phyloP scores from a whole-genome alignment of 2,113 vertebrate species.

The Peromyscus californicus region DNA sequence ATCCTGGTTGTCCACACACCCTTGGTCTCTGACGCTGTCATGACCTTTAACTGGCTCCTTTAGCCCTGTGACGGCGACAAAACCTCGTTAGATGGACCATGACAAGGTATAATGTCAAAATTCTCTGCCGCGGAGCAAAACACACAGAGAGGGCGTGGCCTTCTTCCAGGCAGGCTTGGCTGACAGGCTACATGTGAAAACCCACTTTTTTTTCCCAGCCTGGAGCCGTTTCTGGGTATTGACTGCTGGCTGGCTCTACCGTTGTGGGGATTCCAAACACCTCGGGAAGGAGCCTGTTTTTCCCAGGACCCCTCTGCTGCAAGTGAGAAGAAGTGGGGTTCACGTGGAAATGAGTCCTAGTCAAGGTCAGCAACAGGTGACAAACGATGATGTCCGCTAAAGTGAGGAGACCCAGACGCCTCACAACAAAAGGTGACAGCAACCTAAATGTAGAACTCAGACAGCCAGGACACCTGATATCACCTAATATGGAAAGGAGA shows the following conservation, averaged over 20 bases:
- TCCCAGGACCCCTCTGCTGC: not conserved
- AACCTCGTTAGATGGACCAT: not conserved
- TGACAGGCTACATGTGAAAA: not conserved
- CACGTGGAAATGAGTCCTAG: not conserved
- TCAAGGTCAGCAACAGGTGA: not conserved
- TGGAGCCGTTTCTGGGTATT: not conserved
- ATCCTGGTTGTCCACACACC: not conserved
- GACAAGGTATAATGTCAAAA: slow-evolving; percentile 39
- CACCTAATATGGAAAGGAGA: not conserved
- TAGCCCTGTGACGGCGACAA: not conserved
- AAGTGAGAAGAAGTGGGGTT: not conserved
- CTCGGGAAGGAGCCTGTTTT: not conserved
- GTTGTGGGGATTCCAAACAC: not conserved
- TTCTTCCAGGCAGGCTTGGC: not conserved
- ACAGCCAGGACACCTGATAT: not conserved
- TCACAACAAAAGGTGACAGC: not conserved
- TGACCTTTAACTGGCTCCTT: not conserved
- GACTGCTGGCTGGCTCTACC: not conserved
- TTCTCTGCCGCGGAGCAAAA: not conserved
- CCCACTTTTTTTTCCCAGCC: not conserved
- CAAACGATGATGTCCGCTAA: not conserved
- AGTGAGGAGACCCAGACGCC: not conserved
- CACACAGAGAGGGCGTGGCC: not conserved
- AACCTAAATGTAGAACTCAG: not conserved
- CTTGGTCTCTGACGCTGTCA: not conserved